Evolutionary conservation across 2,888 invertebrate genomes (phyloP), one percentile per base, ranked within the genome.

Genomic region (Graphium colonna): DNA sequence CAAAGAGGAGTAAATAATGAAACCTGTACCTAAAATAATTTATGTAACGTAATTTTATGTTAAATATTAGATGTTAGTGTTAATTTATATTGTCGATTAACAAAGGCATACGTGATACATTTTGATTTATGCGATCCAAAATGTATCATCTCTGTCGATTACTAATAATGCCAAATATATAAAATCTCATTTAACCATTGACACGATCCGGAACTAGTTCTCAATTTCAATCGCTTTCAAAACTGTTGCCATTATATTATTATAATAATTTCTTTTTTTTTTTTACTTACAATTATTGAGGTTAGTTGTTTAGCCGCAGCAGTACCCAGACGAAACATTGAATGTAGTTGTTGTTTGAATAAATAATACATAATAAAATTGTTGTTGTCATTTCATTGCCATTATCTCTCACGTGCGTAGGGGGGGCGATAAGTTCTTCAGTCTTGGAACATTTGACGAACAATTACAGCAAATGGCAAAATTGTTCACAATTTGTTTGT

Each of bases 61-160:
- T 68, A 71, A 70, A 64, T 62, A 60, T 61, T 74, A 77, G 73
- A 62, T 70, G 60, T 71, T 82, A 81, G 73, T 65, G 55, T 78
- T 21, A 78, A 81, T 79, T 80, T 79, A 80, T 73, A 77, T 72
- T 73, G 68, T 65, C 60, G 47, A 63, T 62, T 63, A 66, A 64
- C 63, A 63, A 54, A 55, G 40, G 39, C 53, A 52, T 53, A 59
- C 57, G 50, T 55, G 51, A 52, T 52, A 53, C 56, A 51, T 56
- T 59, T 58, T 50, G 51, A 36, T 46, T 26, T 38, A 9, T 26
- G 36, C 49, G 16, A n/a, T 52, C 26, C 44, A 55, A 45, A 50
- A 52, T 51, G 13, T 47, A 49, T 58, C 48, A 39, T 41, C 53
- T 42, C 44, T 50, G 46, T 31, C 33, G 21, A 26, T 36, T 52